Evolutionary conservation across 2,113 vertebrate species (phyloP), one percentile per base, ranked within the genome.

Genomic region (Campylomormyrus numenius): DNA sequence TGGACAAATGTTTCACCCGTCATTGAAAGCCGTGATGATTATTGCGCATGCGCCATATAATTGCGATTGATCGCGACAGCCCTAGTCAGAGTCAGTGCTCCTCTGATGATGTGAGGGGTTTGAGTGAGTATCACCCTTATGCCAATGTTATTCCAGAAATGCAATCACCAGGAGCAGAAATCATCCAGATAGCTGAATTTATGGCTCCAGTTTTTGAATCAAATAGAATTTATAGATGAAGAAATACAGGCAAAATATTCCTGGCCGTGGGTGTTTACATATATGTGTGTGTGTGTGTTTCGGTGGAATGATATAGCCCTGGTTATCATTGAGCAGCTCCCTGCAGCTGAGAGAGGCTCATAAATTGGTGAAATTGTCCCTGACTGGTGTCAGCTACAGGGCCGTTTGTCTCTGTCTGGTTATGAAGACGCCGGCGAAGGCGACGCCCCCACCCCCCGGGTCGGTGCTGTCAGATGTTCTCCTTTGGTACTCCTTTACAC

Each of bases 201-300:
- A 90, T 93, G 90, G 58, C 86, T 48, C 84, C 58, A 80, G 50
- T 58, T 91, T 91, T 92, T 62, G 86, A 48, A 87, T 89, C 42
- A 93, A 91, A 91, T 91, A 86, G 62, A 92, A 91, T 92, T 92
- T 89, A 91, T 92, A 89, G 89, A 92, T 91, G 84, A 90, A 91
- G 89, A 91, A 90, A 39, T 92, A 92, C 91, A 91, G 91, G 85
- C 88, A 86, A 89, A 88, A 87, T 90, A 88, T 83, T 90, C 88
- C 89, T 70, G 80, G 24, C 58, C 90, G 31, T 53, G 52, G 3
- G 62, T 88, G n/a, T 46, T 24, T 85, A 48, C 2, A 4, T 19
- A 27, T n/a, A 31, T 77, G 85, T 11, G 46, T 7, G 48, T 49
- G 66, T 35, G 88, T 24, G 48, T 53, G 11, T 84, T 35, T 56